Evolutionary conservation across 2,888 invertebrate species (phyloP).

Genomic region (Chironomus tentans): DNA sequence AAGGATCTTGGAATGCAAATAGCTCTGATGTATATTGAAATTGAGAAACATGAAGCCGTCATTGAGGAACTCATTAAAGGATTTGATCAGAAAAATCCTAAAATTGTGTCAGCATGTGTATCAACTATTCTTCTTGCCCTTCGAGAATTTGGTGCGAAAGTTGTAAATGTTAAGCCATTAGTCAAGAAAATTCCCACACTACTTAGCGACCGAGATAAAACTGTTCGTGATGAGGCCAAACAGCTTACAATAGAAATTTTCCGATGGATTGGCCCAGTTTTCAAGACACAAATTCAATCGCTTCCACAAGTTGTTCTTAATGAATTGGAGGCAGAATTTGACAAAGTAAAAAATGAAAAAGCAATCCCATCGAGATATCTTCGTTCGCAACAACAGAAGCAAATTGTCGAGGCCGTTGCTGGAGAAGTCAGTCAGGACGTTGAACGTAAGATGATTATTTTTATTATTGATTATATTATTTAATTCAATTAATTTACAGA

Average conservation of each 20-base stretch:
- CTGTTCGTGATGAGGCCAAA: conserved; percentile 86
- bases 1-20: conserved; percentile 85
- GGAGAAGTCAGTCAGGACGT: conserved; percentile 43
- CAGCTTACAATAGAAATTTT: conserved; percentile 77
- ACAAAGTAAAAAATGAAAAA: conserved; percentile 49
- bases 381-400: conserved; percentile 42
- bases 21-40: conserved; percentile 87
- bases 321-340: conserved; percentile 83
- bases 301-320: conserved; percentile 84
- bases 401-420: conserved; percentile 32
- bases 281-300: conserved; percentile 74
- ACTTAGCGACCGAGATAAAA: conserved; percentile 84
- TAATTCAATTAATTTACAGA: conserved; percentile 37
- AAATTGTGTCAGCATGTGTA: conserved; percentile 80
- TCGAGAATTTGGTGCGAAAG: conserved; percentile 86
- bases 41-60: conserved; percentile 86
- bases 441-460: conserved; percentile 28
- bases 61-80: conserved; percentile 88
- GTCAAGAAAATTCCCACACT: conserved; percentile 78
- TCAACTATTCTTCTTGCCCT: conserved; percentile 65
- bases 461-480: conserved; percentile 15
- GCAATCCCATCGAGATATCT: conserved; percentile 39
- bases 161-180: conserved; percentile 77
- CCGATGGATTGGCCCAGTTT: conserved; percentile 75
- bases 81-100: conserved; percentile 92